Conservation (phyloP, 2,797 vertebrate species). For the Danio kyathit region DNA sequence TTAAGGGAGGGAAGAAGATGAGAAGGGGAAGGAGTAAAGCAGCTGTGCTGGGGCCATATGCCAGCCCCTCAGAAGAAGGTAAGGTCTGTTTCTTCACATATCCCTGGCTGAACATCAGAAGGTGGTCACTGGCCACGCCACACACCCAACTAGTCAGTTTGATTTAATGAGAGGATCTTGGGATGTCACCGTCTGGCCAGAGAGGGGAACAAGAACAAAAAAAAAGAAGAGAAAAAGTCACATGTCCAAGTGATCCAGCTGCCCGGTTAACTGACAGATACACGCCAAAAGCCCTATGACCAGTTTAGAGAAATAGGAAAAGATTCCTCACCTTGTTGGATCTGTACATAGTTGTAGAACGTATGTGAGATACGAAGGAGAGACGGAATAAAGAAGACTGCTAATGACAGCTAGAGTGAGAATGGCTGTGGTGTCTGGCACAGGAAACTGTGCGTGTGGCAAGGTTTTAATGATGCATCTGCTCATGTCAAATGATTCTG, state of each 20-base stretch:
- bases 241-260: conserved; percentile 58
- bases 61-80: conserved; percentile 91
- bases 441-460: conserved; percentile 72
- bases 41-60: conserved; percentile 86
- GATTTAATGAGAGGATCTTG: conserved; percentile 78
- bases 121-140: conserved; percentile 68
- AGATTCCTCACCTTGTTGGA: conserved; percentile 53
- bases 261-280: conserved; percentile 64
- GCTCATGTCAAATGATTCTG: conserved; percentile 84
- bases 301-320: conserved; percentile 54
- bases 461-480: conserved; percentile 86
- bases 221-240: conserved; percentile 40
- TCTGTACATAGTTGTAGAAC: conserved; percentile 69
- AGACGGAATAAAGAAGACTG: conserved; percentile 48
- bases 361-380: conserved; percentile 58
- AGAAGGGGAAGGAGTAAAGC: conserved; percentile 68
- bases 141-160: conserved; percentile 67
- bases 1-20: conserved; percentile 65
- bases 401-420: conserved; percentile 62
- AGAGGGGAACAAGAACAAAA: conserved; percentile 15
- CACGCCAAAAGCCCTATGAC: conserved; percentile 65
- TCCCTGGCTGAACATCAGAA: conserved; percentile 80
- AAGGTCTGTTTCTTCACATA: conserved; percentile 80
- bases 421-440: conserved; percentile 71
- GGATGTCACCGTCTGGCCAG: conserved; percentile 56